Evolutionary conservation across 2,113 vertebrate species (phyloP), one percentile per base, ranked within the genome.

Genomic region (Sarotherodon lohbergeri): DNA sequence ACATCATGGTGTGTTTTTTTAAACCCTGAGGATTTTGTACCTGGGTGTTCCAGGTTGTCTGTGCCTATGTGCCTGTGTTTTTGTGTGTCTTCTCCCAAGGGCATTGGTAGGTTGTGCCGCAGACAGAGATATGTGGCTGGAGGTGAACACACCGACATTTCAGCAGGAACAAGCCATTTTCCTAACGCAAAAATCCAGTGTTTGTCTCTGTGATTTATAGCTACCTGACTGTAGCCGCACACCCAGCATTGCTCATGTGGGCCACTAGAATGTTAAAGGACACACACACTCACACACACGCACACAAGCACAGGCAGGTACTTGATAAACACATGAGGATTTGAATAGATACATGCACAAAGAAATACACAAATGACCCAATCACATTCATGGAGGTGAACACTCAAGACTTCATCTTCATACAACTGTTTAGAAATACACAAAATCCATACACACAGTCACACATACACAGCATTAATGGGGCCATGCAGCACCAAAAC

Each of bases 141-240:
- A 92, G 88, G 92, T 90, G 88, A 93, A 89, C 46, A 43, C 82
- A 3, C 48, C 66, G 6, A 88, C 91, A 87, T 93, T 93, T 92
- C 91, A 92, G 88, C 86, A 66, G 89, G 86, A 92, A 86, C 86
- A 88, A 85, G 88, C 80, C 82, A 54, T 86, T 93, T 90, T 68
- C 86, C 32, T 36, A 66, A 71, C 27, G 12, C 81, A 87, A 36
- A 39, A 73, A 80, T 84, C 80, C 61, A 8, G 27, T 11, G 61
- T 92, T 93, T 92, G 91, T 92, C 82, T 55, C 73, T 52, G 83
- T 93, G 94, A 94, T 94, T 94, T 94, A 94, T 94, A 80, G 94
- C 61, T 54, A 83, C 63, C 63, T 29, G 29, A 81, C 79, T 85
- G 83, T 48, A 59, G 81, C 79, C 9, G 2, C 88, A 36, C 79